phyloP scores from a whole-genome alignment of 2,113 vertebrate species.

The Melozone crissalis region DNA sequence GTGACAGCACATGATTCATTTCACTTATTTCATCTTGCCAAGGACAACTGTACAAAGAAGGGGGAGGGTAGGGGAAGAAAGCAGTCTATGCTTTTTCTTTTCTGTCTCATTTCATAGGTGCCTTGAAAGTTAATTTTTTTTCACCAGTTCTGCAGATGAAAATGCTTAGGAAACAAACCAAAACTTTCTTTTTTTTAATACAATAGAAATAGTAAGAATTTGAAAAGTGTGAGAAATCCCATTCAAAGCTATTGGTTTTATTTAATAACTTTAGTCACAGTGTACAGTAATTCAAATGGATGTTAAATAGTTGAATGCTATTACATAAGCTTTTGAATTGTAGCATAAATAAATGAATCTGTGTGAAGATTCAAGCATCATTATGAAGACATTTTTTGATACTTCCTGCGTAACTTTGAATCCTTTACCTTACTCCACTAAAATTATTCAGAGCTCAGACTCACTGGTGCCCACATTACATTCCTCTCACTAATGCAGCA shows the following conservation, averaged over 20 bases:
- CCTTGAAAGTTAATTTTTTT: neutral
- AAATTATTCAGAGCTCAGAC: neutral
- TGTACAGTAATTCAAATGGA: neutral
- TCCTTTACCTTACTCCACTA: neutral
- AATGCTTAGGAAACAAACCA: neutral
- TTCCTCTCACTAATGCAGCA: neutral
- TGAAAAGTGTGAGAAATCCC: neutral
- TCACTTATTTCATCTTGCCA: constrained; percentile 18
- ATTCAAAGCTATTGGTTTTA: neutral
- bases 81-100: neutral
- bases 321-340: neutral
- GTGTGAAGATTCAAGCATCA: neutral
- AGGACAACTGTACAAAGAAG: constrained; percentile 3
- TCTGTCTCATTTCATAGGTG: neutral
- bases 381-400: neutral
- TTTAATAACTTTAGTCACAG: neutral
- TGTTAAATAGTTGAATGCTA: neutral
- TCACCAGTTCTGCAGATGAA: neutral
- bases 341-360: neutral
- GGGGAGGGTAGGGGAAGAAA: neutral
- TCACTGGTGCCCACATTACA: accelerated
- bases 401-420: neutral
- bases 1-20: constrained; percentile 53
- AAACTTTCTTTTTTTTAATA: neutral
- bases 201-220: neutral